Evolutionary conservation across 2,888 invertebrate species (phyloP).

Genomic region (Hofmannophila pseudospretella): DNA sequence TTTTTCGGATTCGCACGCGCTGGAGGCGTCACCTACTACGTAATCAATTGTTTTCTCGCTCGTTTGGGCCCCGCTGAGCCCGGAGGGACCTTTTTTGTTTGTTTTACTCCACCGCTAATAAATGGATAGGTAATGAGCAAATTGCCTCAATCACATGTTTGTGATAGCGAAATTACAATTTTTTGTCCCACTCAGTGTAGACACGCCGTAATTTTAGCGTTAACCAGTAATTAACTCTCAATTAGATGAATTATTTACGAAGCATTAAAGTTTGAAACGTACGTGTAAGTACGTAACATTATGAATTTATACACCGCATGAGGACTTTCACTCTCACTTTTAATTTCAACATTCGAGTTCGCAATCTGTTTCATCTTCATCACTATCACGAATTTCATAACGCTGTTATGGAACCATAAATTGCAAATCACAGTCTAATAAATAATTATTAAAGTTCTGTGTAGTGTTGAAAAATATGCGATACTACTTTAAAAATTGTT

Average conservation of each 20-base stretch:
- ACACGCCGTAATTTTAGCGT: background rate
- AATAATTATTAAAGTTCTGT: background rate
- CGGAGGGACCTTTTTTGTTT: constrained; percentile 27
- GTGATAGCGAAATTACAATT: constrained; percentile 6
- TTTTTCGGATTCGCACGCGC: constrained; percentile 63
- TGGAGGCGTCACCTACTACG: constrained; percentile 48
- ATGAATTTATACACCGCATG: constrained; percentile 4
- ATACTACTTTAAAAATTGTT: background rate
- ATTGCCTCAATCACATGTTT: constrained; percentile 18
- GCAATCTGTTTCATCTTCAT: constrained; percentile 6
- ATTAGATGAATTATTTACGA: constrained; percentile 6
- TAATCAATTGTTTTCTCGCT: constrained; percentile 61
- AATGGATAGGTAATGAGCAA: constrained; percentile 8
- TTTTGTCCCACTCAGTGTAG: constrained; percentile 2
- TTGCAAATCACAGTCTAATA: background rate
- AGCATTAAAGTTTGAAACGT: constrained; percentile 2
- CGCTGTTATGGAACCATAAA: background rate
- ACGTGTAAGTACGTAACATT: constrained; percentile 2
- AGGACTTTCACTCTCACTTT: constrained; percentile 9
- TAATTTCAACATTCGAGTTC: constrained; percentile 3
- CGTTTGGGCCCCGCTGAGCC: constrained; percentile 31
- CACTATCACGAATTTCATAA: constrained; percentile 3
- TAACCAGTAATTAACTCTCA: constrained; percentile 6
- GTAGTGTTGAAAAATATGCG: background rate
- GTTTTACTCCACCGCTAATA: constrained; percentile 15